Evolutionary conservation across 2,888 invertebrate genomes (phyloP).

Genomic region (Microplitis manilae): DNA sequence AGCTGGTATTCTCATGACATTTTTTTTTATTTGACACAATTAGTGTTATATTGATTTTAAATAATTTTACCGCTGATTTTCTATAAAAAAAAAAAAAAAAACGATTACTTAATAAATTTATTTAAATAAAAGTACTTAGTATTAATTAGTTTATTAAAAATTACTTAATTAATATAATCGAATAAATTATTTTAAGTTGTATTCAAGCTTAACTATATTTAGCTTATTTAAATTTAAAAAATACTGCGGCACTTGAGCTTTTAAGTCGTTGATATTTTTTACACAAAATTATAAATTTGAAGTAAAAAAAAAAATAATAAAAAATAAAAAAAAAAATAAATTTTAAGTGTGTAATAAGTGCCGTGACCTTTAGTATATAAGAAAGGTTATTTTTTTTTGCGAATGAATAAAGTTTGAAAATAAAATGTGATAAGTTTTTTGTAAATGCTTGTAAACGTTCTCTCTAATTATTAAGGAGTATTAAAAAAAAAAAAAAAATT

Average conservation of each 20-base stretch:
- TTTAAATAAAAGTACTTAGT: too few relatives aligned
- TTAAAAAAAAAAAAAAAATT: not conserved
- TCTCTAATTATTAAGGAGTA: conserved; percentile 45
- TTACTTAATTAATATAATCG: not conserved
- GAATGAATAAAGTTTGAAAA: conserved; percentile 58
- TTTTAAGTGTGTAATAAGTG: conserved; percentile 22
- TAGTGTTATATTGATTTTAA: not conserved
- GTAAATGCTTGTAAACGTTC: conserved; percentile 69
- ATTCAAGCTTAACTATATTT: not conserved
- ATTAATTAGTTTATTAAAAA: conserved; percentile 10
- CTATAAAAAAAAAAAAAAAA: too few relatives aligned
- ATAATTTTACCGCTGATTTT: too few relatives aligned
- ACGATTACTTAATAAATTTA: too few relatives aligned
- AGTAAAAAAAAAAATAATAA: conserved; percentile 24
- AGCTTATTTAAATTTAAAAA: conserved; percentile 20
- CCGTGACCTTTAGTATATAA: conserved; percentile 52
- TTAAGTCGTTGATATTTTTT: conserved; percentile 31
- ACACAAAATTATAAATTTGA: conserved; percentile 25
- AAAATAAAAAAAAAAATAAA: not conserved
- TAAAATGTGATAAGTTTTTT: conserved; percentile 71
- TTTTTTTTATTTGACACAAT: conserved; percentile 25
- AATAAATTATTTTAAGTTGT: not conserved
- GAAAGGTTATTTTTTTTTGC: conserved; percentile 53
- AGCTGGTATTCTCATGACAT: not conserved
- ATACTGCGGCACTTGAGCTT: conserved; percentile 26